Percentiles rank a stretch among this genome's conserved stretches.
Evolutionary conservation across 2,113 vertebrate genomes (phyloP).

Genomic region (Nothoprocta perdicaria): DNA sequence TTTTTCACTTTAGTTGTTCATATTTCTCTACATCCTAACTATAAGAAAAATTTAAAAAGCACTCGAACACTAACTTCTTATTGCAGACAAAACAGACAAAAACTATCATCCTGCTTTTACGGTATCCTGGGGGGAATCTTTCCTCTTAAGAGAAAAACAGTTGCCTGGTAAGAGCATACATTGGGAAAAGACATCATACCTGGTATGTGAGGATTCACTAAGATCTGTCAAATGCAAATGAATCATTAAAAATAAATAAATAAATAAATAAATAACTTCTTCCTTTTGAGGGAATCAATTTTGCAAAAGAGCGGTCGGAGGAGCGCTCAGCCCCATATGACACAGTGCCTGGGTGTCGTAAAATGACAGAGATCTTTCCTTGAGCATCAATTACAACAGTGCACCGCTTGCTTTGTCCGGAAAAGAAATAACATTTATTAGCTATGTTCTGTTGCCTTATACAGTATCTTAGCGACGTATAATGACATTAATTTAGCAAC

Average conservation of each 20-base stretch:
- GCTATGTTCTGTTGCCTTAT: background rate
- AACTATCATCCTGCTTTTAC: constrained; percentile 30
- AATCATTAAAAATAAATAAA: constrained; percentile 45
- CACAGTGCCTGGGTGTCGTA: constrained; percentile 32
- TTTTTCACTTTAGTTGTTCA: background rate
- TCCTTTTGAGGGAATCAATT: constrained; percentile 45
- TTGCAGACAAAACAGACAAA: constrained; percentile 15
- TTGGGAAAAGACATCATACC: constrained; percentile 33
- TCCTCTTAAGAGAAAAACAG: constrained; percentile 39
- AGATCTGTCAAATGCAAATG: constrained; percentile 53
- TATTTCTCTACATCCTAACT: background rate
- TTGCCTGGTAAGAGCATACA: constrained; percentile 4
- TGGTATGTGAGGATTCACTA: constrained; percentile 10
- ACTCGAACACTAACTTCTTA: background rate
- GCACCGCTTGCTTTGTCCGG: constrained; percentile 33
- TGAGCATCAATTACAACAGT: constrained; percentile 42
- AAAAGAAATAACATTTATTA: constrained; percentile 38
- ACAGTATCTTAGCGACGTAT: constrained; percentile 28
- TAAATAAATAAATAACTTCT: constrained; percentile 25
- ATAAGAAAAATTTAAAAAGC: constrained; percentile 33
- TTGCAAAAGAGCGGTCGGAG: constrained; percentile 57
- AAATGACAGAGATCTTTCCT: constrained; percentile 19
- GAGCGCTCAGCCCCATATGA: constrained; percentile 37
- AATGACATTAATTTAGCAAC: constrained; percentile 44
- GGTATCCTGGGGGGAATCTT: constrained; percentile 38